Evolutionary conservation across 2,797 vertebrate species (phyloP).

Genomic region (Argyrosomus regius): DNA sequence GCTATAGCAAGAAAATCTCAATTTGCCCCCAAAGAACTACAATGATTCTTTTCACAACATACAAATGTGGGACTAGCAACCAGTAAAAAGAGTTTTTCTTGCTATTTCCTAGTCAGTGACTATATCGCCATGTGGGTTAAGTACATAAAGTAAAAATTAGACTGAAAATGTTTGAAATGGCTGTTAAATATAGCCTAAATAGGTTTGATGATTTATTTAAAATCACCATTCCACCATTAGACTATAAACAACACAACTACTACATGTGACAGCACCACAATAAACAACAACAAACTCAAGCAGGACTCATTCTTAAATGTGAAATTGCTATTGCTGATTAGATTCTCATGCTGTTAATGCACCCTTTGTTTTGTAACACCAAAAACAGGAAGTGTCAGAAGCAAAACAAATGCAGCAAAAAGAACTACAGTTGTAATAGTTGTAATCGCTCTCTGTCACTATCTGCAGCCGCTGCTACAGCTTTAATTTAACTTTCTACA

Average conservation of each 20-base stretch:
- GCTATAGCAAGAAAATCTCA: background rate
- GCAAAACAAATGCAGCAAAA: constrained; percentile 29
- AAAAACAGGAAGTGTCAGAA: constrained; percentile 50
- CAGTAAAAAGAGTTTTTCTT: background rate
- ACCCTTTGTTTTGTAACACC: constrained; percentile 25
- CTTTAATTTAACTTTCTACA: constrained; percentile 4
- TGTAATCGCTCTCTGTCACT: constrained; percentile 5
- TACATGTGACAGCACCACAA: background rate
- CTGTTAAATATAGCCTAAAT: background rate
- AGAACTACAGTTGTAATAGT: constrained; percentile 4
- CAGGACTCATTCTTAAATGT: background rate
- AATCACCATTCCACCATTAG: background rate
- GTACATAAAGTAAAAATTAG: background rate
- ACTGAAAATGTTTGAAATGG: background rate
- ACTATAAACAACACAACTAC: background rate
- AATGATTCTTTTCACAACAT: background rate
- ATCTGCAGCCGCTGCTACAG: constrained; percentile 16
- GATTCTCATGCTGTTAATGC: constrained; percentile 2
- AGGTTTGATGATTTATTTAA: background rate
- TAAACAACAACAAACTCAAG: background rate
- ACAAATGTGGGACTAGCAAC: background rate
- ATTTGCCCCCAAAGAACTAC: background rate
- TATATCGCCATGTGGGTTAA: background rate
- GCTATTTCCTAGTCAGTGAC: background rate
- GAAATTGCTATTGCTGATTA: background rate